Evolutionary conservation across 2,113 vertebrate genomes (phyloP).

Genomic region (Chrysemys picta): DNA sequence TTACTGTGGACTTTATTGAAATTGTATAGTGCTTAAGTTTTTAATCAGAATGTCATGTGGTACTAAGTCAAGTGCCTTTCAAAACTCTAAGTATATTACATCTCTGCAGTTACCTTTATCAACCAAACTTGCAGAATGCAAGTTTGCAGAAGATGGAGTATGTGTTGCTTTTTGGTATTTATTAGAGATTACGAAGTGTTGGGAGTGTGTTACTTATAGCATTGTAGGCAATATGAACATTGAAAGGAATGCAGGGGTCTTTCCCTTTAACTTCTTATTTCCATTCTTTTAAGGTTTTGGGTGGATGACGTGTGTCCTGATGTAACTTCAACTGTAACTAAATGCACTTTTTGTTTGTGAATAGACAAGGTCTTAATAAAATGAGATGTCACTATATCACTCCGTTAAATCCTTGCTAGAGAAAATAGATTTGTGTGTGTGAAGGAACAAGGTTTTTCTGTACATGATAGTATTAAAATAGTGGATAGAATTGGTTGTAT

Average conservation of each 20-base stretch:
- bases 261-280: neutral
- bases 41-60: too few species aligned
- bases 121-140: too few species aligned
- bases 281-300: neutral
- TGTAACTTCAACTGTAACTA: neutral
- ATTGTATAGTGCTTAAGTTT: too few species aligned
- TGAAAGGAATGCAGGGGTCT: neutral
- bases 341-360: neutral
- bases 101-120: too few species aligned
- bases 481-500: neutral
- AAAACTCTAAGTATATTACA: too few species aligned
- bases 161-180: too few species aligned
- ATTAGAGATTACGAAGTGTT: too few species aligned
- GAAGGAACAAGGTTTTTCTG: neutral
- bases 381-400: neutral
- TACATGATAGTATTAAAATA: neutral
- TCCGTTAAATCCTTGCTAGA: neutral
- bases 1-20: too few species aligned
- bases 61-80: too few species aligned
- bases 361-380: neutral
- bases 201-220: too few species aligned
- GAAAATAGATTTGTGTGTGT: neutral
- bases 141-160: too few species aligned
- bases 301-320: neutral
- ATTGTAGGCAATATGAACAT: too few species aligned